A percentile compares a stretch with the other conserved stretches of the same genome.
Evolutionary conservation across 1,140 invertebrate species (phyloP).

Genomic region (Eueides isabella): DNA sequence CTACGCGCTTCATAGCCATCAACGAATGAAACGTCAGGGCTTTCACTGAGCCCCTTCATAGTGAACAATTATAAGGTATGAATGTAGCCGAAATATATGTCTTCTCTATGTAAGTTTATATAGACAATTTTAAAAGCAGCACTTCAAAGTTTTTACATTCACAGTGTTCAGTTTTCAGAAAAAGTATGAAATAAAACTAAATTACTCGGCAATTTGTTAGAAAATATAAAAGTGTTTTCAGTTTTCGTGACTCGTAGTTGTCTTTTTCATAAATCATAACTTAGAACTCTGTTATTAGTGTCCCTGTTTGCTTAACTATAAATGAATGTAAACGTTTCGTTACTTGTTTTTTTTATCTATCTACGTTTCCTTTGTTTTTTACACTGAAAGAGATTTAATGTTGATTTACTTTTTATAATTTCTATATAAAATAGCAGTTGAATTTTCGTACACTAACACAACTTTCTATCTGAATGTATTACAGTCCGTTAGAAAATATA

Average conservation of each 20-base stretch:
- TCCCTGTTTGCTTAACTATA: background rate
- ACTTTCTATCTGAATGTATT: too few relatives aligned
- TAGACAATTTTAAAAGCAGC: slow-evolving; percentile 7
- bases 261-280: background rate
- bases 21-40: slow-evolving; percentile 59
- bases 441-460: too few relatives aligned
- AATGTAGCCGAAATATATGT: slow-evolving; percentile 22
- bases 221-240: background rate
- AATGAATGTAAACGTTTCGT: background rate
- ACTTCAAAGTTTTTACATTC: background rate
- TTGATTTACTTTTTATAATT: too few relatives aligned
- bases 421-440: too few relatives aligned
- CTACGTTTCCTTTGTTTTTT: background rate
- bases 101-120: slow-evolving; percentile 5
- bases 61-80: slow-evolving; percentile 61
- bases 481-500: too few relatives aligned
- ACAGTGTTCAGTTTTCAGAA: background rate
- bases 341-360: background rate
- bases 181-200: background rate
- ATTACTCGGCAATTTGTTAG: background rate
- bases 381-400: background rate
- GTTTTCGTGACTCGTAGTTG: background rate
- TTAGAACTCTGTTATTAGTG: background rate
- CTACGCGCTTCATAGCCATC: slow-evolving; percentile 58
- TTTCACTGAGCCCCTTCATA: slow-evolving; percentile 63